These are phyloP conservation scores for Procavia capensis DNA, from an alignment of 2,113 vertebrate genomes.

Conservation along the genomic window DNA sequence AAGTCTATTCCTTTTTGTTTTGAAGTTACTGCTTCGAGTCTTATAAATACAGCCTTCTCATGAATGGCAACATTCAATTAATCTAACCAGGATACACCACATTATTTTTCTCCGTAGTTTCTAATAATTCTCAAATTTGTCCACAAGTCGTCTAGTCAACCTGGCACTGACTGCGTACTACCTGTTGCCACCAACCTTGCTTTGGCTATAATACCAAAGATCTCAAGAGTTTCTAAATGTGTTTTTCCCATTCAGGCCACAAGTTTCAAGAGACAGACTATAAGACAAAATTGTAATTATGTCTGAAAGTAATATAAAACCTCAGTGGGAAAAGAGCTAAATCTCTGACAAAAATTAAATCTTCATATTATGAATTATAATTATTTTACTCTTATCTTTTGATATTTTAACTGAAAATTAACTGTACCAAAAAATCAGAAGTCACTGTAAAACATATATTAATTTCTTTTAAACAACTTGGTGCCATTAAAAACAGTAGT, in stretches of 20 bases:
- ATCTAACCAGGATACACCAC: not conserved
- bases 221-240: not conserved
- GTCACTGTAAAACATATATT: not conserved
- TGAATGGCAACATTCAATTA: not conserved
- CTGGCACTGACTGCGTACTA: not conserved
- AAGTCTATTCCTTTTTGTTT: not conserved
- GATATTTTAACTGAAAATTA: not conserved
- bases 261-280: not conserved
- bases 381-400: not conserved
- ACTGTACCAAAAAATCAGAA: not conserved
- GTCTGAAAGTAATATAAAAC: not conserved
- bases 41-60: not conserved
- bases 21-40: not conserved
- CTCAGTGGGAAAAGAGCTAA: not conserved
- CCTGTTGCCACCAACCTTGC: not conserved
- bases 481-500: not conserved
- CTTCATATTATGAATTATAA: not conserved
- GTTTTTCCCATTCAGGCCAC: not conserved
- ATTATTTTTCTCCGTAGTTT: not conserved
- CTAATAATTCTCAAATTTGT: not conserved
- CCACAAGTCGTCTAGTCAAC: not conserved
- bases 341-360: not conserved
- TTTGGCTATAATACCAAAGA: not conserved
- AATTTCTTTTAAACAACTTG: not conserved
- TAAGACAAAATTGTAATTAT: not conserved